phyloP scores from a whole-genome alignment of 2,888 invertebrate species.

The Diaprepes abbreviatus region DNA sequence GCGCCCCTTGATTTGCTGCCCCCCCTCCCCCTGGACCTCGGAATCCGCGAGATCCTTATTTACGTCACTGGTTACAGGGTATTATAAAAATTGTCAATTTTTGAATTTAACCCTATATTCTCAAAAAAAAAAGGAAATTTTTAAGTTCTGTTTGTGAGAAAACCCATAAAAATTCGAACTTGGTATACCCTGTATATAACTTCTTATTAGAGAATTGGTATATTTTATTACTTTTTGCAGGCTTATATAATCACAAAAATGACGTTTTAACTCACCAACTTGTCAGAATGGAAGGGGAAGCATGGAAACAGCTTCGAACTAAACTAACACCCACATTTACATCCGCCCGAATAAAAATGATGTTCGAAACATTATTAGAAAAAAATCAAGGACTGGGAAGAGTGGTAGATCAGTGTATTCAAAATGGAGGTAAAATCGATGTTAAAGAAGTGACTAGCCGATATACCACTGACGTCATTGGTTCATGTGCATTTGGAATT shows the following conservation, averaged over 20 bases:
- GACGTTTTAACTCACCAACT: slow-evolving; percentile 59
- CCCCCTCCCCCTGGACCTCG: too few species aligned
- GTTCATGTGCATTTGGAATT: slow-evolving; percentile 73
- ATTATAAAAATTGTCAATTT: too few species aligned
- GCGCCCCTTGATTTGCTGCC: too few species aligned
- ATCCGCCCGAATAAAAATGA: slow-evolving; percentile 75
- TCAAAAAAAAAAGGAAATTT: too few species aligned
- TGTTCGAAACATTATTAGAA: slow-evolving; percentile 73
- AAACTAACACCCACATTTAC: slow-evolving; percentile 77
- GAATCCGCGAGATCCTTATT: too few species aligned
- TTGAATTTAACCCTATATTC: too few species aligned
- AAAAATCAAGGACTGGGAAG: slow-evolving; percentile 70
- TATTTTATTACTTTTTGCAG: too few species aligned
- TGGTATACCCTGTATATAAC: too few species aligned
- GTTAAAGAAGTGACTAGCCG: slow-evolving; percentile 70
- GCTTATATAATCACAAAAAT: slow-evolving; percentile 40
- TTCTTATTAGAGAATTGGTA: too few species aligned
- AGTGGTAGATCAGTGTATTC: slow-evolving; percentile 60
- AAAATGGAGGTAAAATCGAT: slow-evolving; percentile 57
- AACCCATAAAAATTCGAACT: too few species aligned
- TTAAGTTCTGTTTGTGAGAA: too few species aligned
- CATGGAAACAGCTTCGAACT: slow-evolving; percentile 68
- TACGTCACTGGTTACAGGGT: too few species aligned
- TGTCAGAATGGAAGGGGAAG: slow-evolving; percentile 57
- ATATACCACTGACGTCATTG: slow-evolving; percentile 74